Evolutionary conservation across 2,797 vertebrate genomes (phyloP).

Genomic region (Oreortyx pictus): DNA sequence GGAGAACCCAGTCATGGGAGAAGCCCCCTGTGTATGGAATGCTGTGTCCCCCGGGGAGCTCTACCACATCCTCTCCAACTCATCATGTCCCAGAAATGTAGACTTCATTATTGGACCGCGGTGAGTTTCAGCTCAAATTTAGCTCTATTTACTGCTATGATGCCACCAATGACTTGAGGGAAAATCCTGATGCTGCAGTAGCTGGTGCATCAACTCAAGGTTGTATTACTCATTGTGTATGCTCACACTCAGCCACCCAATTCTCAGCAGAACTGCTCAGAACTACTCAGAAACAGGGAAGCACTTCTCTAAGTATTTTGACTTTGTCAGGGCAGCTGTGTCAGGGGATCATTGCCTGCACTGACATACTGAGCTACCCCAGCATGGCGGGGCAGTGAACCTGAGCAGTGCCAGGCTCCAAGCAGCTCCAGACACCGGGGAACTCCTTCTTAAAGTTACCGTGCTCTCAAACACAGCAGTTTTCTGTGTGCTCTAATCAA

Average conservation of each 20-base stretch:
- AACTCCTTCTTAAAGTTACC: not conserved
- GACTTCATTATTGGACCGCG: rapidly evolving
- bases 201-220: rapidly evolving
- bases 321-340: not conserved
- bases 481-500: not conserved
- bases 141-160: rapidly evolving
- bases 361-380: rapidly evolving
- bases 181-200: not conserved
- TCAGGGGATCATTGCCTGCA: not conserved
- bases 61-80: rapidly evolving
- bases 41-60: not conserved
- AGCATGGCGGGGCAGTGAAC: not conserved
- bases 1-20: not conserved
- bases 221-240: rapidly evolving
- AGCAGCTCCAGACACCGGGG: rapidly evolving
- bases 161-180: rapidly evolving
- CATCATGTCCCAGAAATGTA: not conserved
- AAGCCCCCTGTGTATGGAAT: not conserved
- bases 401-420: not conserved
- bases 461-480: not conserved
- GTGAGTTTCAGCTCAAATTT: rapidly evolving
- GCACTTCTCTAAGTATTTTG: not conserved
- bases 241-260: not conserved
- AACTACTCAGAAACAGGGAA: rapidly evolving
- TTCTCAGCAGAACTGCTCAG: not conserved